Evolutionary conservation across 2,888 invertebrate genomes (phyloP).

Genomic region (Shargacucullia verbasci): DNA sequence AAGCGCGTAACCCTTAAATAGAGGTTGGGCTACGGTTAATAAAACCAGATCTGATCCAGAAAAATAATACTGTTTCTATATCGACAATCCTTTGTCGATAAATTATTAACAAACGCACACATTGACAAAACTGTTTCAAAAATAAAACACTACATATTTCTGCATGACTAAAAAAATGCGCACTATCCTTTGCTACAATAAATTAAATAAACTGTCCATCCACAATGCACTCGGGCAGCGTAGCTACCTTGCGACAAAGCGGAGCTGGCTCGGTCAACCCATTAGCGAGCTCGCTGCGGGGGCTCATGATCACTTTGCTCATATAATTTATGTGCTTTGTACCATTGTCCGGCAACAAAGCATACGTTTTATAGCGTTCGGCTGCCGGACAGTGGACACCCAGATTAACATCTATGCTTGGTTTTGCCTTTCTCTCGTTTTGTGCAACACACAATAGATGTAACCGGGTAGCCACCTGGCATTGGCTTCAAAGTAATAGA

Average conservation of each 20-base stretch:
- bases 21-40: too few species aligned
- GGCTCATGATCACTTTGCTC: constrained; percentile 87
- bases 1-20: too few species aligned
- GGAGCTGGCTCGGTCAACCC: constrained; percentile 78
- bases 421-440: constrained; percentile 86
- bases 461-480: constrained; percentile 85
- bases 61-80: too few species aligned
- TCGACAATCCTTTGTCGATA: too few species aligned
- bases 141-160: constrained; percentile 8
- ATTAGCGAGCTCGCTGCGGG: constrained; percentile 83
- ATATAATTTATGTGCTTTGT: constrained; percentile 88
- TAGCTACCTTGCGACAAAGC: constrained; percentile 43
- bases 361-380: constrained; percentile 82
- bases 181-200: constrained; percentile 53
- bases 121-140: too few species aligned
- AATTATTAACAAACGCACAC: too few species aligned
- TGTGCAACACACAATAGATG: constrained; percentile 83
- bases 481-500: constrained; percentile 71
- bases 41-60: too few species aligned
- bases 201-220: constrained; percentile 61
- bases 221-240: constrained; percentile 44
- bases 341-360: constrained; percentile 74
- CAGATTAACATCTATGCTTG: constrained; percentile 85
- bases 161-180: constrained; percentile 36
- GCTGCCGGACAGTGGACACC: constrained; percentile 81